Base-by-base conservation (phyloP, 2,888 invertebrate species). In the Ophraella communa region DNA sequence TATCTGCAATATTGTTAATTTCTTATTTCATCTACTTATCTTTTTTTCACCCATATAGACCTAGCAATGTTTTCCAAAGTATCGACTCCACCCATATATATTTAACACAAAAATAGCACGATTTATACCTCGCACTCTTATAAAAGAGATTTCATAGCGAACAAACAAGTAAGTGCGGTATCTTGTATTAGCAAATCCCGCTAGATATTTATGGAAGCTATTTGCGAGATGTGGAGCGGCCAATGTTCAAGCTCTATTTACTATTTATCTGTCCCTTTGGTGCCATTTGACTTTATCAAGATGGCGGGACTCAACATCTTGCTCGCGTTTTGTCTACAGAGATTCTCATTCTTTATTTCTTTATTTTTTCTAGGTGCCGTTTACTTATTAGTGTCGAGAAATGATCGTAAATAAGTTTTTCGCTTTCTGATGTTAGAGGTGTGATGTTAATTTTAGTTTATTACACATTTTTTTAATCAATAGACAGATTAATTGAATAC, bases 231-330 rank as follows among this genome's bases (percentile, higher is more conserved):
- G 77, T 76, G 77, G 76, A 73, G 73, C 75, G 76, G 76, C 74
- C 76, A 76, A 76, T 74, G 75, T 75, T 76, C 77, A 76, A 73
- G 77, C 78, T 78, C 80, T 80, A 80, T 81, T 80, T 79, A 80
- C 79, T 81, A 80, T 81, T 80, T 81, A 81, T 81, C 77, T 79
- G 77, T 79, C 81, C 81, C 80, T 71, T 70, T 65, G 79, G 81
- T 77, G 77, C 77, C 77, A 75, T 80, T 79, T 75, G 77, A 79
- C 78, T 78, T 79, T 80, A 81, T 81, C 79, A 80, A 80, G 80
- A 80, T 80, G 79, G 79, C 77, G 76, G 75, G 69, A 73, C 73
- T 70, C 70, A 64, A 62, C 66, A 71, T 73, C 72, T 71, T 73
- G 70, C 67, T 61, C 66, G 64, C 27, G 4, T 51, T 70, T 62